Evolutionary conservation across 2,888 invertebrate species (phyloP).

Genomic region (Atethmia centrago): DNA sequence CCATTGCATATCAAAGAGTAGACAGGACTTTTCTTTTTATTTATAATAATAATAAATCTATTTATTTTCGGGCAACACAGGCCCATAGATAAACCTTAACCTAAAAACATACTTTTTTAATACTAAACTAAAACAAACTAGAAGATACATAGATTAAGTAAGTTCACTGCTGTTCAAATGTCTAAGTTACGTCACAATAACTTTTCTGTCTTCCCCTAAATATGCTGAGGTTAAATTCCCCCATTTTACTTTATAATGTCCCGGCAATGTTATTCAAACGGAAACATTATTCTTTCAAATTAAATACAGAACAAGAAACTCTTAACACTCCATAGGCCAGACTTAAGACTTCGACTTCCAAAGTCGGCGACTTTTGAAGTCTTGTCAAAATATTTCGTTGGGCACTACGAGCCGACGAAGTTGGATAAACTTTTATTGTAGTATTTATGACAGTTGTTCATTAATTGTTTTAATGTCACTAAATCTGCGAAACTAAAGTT

Average conservation of each 20-base stretch:
- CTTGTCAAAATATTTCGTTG: slow-evolving; percentile 55
- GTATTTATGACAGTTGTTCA: slow-evolving; percentile 63
- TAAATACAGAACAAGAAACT: slow-evolving; percentile 59
- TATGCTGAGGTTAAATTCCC: slow-evolving; percentile 20
- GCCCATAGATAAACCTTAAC: too few species aligned
- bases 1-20: too few species aligned
- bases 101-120: too few species aligned
- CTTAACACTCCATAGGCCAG: slow-evolving; percentile 52
- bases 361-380: slow-evolving; percentile 54
- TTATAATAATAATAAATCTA: too few species aligned
- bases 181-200: too few species aligned
- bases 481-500: slow-evolving; percentile 50
- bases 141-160: too few species aligned
- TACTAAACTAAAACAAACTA: too few species aligned
- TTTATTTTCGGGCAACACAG: too few species aligned
- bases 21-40: too few species aligned
- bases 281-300: slow-evolving; percentile 59
- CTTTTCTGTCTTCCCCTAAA: neutral
- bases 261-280: slow-evolving; percentile 41
- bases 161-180: too few species aligned
- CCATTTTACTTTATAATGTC: slow-evolving; percentile 39
- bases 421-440: slow-evolving; percentile 57
- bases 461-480: slow-evolving; percentile 59
- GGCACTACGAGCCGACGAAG: slow-evolving; percentile 37
- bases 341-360: slow-evolving; percentile 50